Evolutionary conservation across 2,888 invertebrate genomes (phyloP).

Genomic region (Frankliniella intonsa): DNA sequence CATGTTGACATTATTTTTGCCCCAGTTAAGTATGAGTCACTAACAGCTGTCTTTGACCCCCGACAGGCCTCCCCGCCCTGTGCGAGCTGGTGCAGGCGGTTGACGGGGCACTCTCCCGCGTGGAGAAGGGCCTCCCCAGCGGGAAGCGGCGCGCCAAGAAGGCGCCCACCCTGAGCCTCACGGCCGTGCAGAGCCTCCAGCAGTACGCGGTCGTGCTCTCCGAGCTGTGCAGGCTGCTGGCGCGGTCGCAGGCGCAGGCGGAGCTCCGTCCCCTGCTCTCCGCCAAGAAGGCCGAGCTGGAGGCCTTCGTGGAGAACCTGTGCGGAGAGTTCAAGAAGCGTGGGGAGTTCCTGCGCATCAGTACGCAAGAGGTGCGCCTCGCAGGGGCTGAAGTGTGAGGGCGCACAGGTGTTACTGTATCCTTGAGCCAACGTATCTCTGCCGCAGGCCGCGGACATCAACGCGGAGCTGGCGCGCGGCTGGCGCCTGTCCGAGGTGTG

Average conservation of each 20-base stretch:
- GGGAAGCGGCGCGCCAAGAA: background rate
- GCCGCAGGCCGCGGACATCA: background rate
- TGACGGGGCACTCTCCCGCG: background rate
- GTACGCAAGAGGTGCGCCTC: background rate
- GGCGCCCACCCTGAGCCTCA: background rate
- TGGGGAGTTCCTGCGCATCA: background rate
- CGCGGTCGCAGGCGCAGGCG: background rate
- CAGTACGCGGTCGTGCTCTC: background rate
- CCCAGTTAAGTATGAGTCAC: background rate
- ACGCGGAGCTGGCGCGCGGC: background rate
- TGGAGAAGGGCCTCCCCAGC: background rate
- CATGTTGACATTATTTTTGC: too few relatives aligned
- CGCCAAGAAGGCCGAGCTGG: slow-evolving; percentile 8
- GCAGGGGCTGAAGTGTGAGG: background rate
- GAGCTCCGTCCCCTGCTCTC: background rate
- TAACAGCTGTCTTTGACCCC: background rate
- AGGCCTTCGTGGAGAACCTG: background rate
- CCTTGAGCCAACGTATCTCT: too few relatives aligned
- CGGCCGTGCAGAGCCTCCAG: background rate
- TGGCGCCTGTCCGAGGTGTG: background rate
- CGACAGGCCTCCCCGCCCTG: background rate
- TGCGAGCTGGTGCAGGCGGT: background rate
- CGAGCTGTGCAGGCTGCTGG: background rate
- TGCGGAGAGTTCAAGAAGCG: background rate
- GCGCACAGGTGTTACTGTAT: background rate